These are phyloP conservation scores for Pyrrhosoma nymphula DNA, from an alignment of 2,888 invertebrate genomes.

Conservation along the genomic window DNA sequence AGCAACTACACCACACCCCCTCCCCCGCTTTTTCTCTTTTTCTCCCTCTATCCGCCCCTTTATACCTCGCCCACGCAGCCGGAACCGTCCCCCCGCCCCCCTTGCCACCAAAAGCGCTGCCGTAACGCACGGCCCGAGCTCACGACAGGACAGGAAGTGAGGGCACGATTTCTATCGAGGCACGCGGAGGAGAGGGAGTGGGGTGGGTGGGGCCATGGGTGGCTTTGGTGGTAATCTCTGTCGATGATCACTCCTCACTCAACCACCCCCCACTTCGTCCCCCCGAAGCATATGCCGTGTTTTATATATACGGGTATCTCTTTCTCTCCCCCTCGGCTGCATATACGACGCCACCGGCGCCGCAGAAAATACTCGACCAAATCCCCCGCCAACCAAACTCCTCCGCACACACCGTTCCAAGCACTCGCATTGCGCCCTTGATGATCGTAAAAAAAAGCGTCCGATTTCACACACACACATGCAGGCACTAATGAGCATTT, in stretches of 20 bases:
- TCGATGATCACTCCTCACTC: background rate
- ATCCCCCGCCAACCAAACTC: background rate
- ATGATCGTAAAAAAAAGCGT: background rate
- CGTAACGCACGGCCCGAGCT: constrained; percentile 36
- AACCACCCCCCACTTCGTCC: background rate
- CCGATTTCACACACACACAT: background rate
- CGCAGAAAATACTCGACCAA: background rate
- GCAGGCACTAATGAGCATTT: background rate
- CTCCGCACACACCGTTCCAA: background rate
- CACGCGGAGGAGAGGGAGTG: background rate
- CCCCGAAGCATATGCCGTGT: constrained; percentile 54
- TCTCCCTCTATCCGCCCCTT: no score
- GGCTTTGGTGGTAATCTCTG: constrained; percentile 21
- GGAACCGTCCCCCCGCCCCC: background rate
- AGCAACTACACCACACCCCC: background rate
- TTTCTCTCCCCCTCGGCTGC: background rate
- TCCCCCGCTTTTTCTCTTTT: background rate
- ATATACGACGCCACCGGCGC: background rate
- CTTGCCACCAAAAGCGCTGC: background rate
- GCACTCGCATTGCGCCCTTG: background rate
- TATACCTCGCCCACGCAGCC: constrained; percentile 34
- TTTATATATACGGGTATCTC: constrained; percentile 29
- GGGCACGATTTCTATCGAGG: constrained; percentile 43
- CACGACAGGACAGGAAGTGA: constrained; percentile 31
- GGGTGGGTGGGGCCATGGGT: background rate